phyloP scores from a whole-genome alignment of 2,888 invertebrate genomes.

The Phalera bucephala region DNA sequence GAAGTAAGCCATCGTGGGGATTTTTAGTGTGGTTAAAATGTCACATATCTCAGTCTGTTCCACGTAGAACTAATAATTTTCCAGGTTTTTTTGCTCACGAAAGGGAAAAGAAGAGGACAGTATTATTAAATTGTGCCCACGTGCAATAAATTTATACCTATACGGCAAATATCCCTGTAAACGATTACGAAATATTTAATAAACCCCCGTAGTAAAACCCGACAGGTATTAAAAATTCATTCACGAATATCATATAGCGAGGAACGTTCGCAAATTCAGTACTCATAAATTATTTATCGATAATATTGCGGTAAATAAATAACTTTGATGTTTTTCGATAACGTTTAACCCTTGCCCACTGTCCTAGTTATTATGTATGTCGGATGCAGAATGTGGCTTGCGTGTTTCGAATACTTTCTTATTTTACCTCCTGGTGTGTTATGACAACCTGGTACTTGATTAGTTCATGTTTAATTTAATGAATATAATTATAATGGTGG shows the following conservation, averaged over 20 bases:
- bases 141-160: no score
- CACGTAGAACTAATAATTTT: no score
- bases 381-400: slow-evolving; percentile 37
- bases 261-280: not conserved
- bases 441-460: slow-evolving; percentile 1
- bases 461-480: not conserved
- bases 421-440: slow-evolving; percentile 25
- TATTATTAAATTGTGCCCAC: no score
- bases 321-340: slow-evolving; percentile 7
- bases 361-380: slow-evolving; percentile 37
- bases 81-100: no score
- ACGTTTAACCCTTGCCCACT: slow-evolving; percentile 30
- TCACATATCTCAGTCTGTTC: no score
- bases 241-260: not conserved
- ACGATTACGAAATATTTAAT: no score
- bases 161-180: no score
- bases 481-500: not conserved
- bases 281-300: not conserved
- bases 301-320: slow-evolving; percentile 1
- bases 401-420: slow-evolving; percentile 25
- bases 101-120: no score
- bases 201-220: not conserved
- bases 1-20: no score
- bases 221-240: not conserved
- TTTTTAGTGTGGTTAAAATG: no score